These are phyloP conservation scores for Zosterops japonicus DNA, from an alignment of 2,113 vertebrate genomes.

Conservation along the genomic window DNA sequence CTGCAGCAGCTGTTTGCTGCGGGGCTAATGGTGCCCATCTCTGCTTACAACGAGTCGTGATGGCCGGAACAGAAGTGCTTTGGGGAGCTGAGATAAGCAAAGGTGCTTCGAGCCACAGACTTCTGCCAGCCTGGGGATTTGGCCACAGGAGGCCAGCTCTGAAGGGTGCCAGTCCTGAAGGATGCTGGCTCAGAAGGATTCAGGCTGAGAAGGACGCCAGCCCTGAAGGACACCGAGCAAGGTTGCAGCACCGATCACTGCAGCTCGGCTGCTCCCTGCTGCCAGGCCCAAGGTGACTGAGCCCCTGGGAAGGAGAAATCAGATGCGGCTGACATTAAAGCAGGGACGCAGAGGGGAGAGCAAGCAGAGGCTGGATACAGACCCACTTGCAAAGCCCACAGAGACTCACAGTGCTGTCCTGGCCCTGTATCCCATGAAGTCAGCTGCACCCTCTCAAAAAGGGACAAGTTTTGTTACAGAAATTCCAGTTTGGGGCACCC, in stretches of 20 bases:
- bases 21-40: not conserved
- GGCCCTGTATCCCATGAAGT: too few relatives aligned
- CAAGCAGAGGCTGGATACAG: not conserved
- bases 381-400: not conserved
- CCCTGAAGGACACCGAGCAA: not conserved
- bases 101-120: not conserved
- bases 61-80: not conserved
- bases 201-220: not conserved
- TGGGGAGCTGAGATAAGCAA: constrained; percentile 39
- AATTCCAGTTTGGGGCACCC: not conserved
- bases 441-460: not conserved
- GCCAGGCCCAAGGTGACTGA: not conserved
- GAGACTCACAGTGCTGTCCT: not conserved
- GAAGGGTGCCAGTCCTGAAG: not conserved
- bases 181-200: not conserved
- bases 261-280: not conserved
- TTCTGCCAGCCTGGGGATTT: not conserved
- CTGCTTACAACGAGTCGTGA: not conserved
- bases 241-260: not conserved
- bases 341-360: not conserved
- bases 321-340: not conserved
- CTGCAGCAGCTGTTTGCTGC: not conserved
- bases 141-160: not conserved
- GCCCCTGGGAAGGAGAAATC: not conserved
- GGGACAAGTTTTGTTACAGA: not conserved